These are phyloP conservation scores for Masticophis lateralis DNA, from an alignment of 2,797 vertebrate genomes.

Conservation along the genomic window DNA sequence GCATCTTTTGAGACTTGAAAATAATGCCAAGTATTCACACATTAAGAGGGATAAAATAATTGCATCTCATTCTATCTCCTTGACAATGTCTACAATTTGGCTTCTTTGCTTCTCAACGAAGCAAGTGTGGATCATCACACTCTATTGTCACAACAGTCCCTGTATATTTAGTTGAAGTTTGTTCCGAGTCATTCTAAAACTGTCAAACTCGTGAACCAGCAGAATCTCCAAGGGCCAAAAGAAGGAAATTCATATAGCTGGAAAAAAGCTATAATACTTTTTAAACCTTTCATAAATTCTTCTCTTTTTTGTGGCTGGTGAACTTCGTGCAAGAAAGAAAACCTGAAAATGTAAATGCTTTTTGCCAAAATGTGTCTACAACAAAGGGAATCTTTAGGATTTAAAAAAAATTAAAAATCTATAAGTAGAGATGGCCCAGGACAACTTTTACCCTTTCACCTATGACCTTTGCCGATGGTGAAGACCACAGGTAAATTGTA, in stretches of 20 bases:
- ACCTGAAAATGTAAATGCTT: neutral
- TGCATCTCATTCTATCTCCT: neutral
- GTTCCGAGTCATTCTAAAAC: neutral
- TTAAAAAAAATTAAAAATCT: neutral
- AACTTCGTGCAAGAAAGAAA: neutral
- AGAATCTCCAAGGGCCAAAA: neutral
- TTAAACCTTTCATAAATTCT: neutral
- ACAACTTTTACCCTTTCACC: neutral
- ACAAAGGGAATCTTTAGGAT: neutral
- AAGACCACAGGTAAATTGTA: neutral
- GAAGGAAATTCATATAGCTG: neutral
- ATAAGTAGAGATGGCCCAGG: neutral
- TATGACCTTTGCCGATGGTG: neutral
- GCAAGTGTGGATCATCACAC: neutral
- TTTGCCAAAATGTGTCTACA: neutral
- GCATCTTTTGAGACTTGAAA: conserved; percentile 2
- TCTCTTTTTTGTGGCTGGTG: neutral
- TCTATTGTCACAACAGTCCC: neutral
- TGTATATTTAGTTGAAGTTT: neutral
- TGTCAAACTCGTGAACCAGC: neutral
- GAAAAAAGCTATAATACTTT: neutral
- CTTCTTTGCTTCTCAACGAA: neutral
- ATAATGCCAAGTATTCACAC: neutral
- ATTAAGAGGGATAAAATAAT: neutral
- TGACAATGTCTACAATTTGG: neutral